Percentiles rank a stretch among this genome's conserved stretches.
These are phyloP conservation scores for Narcine bancroftii DNA, from an alignment of 2,113 vertebrate species.

Conservation along the genomic window DNA sequence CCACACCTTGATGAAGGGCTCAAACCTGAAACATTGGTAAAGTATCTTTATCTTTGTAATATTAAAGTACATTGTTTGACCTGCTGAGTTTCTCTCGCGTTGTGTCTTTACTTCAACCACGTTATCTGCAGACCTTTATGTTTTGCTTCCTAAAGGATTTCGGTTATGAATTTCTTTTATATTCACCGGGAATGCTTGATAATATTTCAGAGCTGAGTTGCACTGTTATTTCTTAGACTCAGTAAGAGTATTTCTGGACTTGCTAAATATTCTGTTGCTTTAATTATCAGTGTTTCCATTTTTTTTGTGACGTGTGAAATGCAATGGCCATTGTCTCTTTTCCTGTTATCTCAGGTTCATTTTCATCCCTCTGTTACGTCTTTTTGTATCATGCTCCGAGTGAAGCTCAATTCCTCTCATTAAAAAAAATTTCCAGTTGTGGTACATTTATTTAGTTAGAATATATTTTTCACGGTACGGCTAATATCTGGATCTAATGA, in stretches of 20 bases:
- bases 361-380: neutral
- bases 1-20: too few species aligned
- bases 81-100: too few species aligned
- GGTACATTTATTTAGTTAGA: neutral
- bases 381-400: neutral
- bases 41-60: too few species aligned
- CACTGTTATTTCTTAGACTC: neutral
- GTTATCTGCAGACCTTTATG: too few species aligned
- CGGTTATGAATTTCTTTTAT: too few species aligned
- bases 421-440: neutral
- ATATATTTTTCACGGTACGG: neutral
- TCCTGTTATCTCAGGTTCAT: neutral
- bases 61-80: too few species aligned
- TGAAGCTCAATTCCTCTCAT: neutral
- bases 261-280: neutral
- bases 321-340: neutral
- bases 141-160: too few species aligned
- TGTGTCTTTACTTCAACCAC: too few species aligned
- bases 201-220: neutral
- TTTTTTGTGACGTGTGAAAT: neutral
- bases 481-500: neutral
- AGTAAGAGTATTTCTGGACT: neutral
- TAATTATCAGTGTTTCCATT: neutral
- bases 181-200: neutral
- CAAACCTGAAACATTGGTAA: too few species aligned